Evolutionary conservation across 2,888 invertebrate species (phyloP).

Genomic region (Tyria jacobaeae): DNA sequence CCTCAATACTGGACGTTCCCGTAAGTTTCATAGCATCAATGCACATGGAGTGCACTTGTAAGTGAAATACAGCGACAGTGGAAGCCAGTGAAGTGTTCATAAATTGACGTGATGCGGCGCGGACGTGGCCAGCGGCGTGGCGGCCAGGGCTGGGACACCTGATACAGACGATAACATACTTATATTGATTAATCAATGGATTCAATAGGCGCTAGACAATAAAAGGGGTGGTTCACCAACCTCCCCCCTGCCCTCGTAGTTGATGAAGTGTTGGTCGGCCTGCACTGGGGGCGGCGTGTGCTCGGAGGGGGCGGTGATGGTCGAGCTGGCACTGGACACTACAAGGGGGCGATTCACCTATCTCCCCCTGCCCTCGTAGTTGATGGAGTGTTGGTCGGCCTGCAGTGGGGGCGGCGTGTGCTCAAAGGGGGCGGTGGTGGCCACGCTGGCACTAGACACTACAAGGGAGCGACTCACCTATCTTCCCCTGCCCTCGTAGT

Average conservation of each 20-base stretch:
- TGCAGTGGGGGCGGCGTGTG: no score
- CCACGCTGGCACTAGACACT: neutral
- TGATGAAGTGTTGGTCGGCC: slow-evolving; percentile 75
- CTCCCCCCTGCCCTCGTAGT: slow-evolving; percentile 65
- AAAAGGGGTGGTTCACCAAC: neutral
- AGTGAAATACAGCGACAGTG: neutral
- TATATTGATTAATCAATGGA: neutral
- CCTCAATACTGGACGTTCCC: neutral
- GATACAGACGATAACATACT: slow-evolving; percentile 1
- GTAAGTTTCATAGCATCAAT: neutral
- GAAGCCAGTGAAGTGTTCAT: slow-evolving; percentile 47
- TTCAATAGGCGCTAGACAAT: neutral
- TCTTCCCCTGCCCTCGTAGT: slow-evolving; percentile 69
- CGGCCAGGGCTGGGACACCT: slow-evolving; percentile 71
- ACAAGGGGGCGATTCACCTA: neutral
- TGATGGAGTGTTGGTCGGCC: slow-evolving; percentile 75
- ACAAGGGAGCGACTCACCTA: slow-evolving; percentile 53
- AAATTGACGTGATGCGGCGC: slow-evolving; percentile 53
- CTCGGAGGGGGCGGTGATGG: no score
- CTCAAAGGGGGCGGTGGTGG: no score
- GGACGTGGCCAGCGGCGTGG: slow-evolving; percentile 34
- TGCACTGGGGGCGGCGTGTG: no score
- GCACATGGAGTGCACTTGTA: neutral
- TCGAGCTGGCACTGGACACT: no score
- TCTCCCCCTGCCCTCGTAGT: slow-evolving; percentile 64